Base-by-base conservation (phyloP, 2,888 invertebrate genomes). In the Ditula angustiorana region DNA sequence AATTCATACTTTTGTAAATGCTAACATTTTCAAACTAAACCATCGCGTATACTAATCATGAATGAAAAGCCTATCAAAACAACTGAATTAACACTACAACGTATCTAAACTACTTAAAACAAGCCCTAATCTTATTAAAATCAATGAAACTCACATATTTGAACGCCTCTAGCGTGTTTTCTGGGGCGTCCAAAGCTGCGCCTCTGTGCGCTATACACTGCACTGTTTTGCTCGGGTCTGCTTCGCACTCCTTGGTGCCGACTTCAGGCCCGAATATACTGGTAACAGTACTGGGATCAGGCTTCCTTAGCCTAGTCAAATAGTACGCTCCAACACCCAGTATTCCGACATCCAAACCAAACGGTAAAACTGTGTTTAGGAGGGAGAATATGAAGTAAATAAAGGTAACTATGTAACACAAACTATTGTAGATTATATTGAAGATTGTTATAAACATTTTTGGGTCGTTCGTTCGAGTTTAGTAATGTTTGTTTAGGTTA, bases 161-260 rank as follows among this genome's bases (percentile, higher is more conserved):
- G 74, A 97, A 95, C 1, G 97, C 96, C 60, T 94, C 93, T 69
- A 97, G 80, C 69, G 96, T 96, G 82, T 97, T 97, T 86, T 97
- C 97, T 0, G 97, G 97, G 3, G 96, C 96, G 86, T 97, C 96
- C 46, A 95, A 86, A 1, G 94, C 95, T 10, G 95, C 96, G 3
- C 96, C 97, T 77, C 97, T 93, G 76, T 97, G 97, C 0, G 96
- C 96, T 63, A 96, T 94, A 47, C 95, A 94, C 76, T 90, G 93
- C 74, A 95, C 93, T 2, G 94, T 83, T 72, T 85, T 85, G 16
- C 85, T 85, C 2, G 94, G 86, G 61, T 88, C 74, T 0, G 81
- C 72, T 28, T 88, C 88, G 30, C 92, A 82, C 47, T 92, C 91
- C 68, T 86, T 86, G 8, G 79, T 79, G 19, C 88, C 86, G 52